phyloP scores from a whole-genome alignment of 2,888 invertebrate genomes.

The Coenonympha glycerion region DNA sequence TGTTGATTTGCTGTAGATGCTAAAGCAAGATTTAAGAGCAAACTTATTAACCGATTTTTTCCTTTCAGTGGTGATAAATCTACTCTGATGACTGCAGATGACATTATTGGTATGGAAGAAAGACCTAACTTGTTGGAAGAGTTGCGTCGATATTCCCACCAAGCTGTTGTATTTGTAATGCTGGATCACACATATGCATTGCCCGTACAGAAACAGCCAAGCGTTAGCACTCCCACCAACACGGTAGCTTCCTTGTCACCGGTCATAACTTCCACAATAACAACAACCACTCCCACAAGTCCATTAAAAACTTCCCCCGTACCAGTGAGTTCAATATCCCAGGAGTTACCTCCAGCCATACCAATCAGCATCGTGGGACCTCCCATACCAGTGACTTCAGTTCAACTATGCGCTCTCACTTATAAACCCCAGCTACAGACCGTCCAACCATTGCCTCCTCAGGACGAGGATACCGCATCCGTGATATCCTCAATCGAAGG shows the following conservation, averaged over 20 bases:
- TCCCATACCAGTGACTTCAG: constrained; percentile 35
- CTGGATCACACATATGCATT: constrained; percentile 70
- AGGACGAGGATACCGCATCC: constrained; percentile 85
- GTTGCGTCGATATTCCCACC: constrained; percentile 66
- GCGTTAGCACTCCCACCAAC: constrained; percentile 35
- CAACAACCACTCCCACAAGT: constrained; percentile 47
- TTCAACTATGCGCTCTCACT: constrained; percentile 38
- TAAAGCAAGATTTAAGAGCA: too few relatives aligned
- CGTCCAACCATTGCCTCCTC: constrained; percentile 33
- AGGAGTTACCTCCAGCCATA: constrained; percentile 52
- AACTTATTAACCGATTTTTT: not conserved
- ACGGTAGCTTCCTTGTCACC: constrained; percentile 28
- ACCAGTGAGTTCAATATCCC: constrained; percentile 60
- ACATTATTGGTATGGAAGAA: constrained; percentile 70
- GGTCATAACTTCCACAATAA: constrained; percentile 42
- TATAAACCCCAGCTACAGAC: constrained; percentile 49
- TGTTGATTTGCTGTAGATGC: too few relatives aligned
- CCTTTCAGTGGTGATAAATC: constrained; percentile 68
- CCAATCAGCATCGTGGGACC: constrained; percentile 43
- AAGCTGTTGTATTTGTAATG: constrained; percentile 65
- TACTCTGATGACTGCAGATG: constrained; percentile 66
- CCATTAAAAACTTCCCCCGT: constrained; percentile 59
- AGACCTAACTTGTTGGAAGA: constrained; percentile 68
- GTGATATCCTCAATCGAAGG: constrained; percentile 84
- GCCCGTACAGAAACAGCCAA: constrained; percentile 62